Base-by-base conservation (phyloP, 2,888 invertebrate species). In the Drosophila rubida region DNA sequence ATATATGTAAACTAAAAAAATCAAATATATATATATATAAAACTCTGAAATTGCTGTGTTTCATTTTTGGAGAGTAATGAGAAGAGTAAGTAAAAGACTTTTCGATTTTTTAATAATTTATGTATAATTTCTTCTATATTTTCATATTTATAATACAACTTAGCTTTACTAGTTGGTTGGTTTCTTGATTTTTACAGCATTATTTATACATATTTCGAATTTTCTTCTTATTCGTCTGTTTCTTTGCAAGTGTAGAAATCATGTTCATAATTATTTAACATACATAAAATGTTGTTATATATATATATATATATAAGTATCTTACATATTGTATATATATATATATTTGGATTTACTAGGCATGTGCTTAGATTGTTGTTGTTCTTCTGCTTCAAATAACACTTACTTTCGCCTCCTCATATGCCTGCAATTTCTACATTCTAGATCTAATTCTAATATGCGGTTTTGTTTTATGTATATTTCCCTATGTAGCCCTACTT, bases 71-170 rank as follows among this genome's bases (percentile, higher is more conserved):
- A 13, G 35, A 13, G 14, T 13, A 2, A 19, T n/a, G 2, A 19
- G 8, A 4, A 44, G 23, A 9, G 25, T 16, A 58, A 49, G 39
- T 42, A 57, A 77, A 74, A 71, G 44, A 8, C 59, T 59, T 64
- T 68, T 68, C 53, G 35, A 49, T 57, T 69, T 68, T 68, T 78
- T 67, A 63, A 78, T 75, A 70, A 77, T 87, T 83, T 84, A 82
- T 79, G 85, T 84, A 86, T 87, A 88, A 86, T 88, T 88, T 83
- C 70, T 83, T 81, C 88, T 88, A 88, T 88, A 86, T 86, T 87
- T 88, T 87, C 80, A 79, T 82, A 78, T 86, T 84, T 88, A 84
- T 88, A 75, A 78, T 88, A 88, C 87, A 87, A 78, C 83, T 83
- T 88, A 87, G 60, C 69, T 70, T 69, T 75, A 77, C 70, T 73